Percentiles rank a stretch among this genome's conserved stretches.
Evolutionary conservation across 2,113 vertebrate genomes (phyloP).

Genomic region (Zosterops pallidus): DNA sequence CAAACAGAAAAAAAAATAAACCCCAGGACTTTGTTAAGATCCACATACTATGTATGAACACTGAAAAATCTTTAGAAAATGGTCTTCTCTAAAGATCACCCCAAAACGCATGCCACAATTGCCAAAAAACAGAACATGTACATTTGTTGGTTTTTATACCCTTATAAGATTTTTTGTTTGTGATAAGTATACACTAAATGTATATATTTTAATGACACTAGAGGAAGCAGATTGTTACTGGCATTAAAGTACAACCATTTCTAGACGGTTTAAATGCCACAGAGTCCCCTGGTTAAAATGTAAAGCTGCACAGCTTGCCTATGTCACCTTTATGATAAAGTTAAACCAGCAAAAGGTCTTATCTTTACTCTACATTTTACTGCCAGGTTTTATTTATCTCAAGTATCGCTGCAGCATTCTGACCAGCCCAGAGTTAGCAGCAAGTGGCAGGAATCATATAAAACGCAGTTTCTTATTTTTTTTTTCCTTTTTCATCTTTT

Average conservation of each 20-base stretch:
- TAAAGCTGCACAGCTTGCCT: conserved; percentile 98
- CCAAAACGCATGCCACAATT: conserved; percentile 79
- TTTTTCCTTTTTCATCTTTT: conserved; percentile 65
- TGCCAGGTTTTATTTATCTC: conserved; percentile 87
- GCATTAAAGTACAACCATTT: conserved; percentile 96
- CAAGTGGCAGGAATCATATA: conserved; percentile 97
- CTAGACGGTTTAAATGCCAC: conserved; percentile 99
- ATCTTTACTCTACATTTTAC: conserved; percentile 85
- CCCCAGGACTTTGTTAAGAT: conserved; percentile 74
- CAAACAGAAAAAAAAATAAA: conserved; percentile 21
- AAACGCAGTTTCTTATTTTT: conserved; percentile 79
- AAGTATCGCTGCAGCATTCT: conserved; percentile 98
- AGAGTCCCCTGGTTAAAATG: conserved; percentile 99
- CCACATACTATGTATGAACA: conserved; percentile 81
- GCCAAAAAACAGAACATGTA: conserved; percentile 80
- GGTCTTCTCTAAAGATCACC: conserved; percentile 73
- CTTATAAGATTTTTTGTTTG: conserved; percentile 79
- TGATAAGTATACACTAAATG: conserved; percentile 86
- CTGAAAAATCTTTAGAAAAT: conserved; percentile 77
- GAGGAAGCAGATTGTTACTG: conserved; percentile 94
- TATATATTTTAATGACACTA: conserved; percentile 87
- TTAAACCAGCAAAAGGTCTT: conserved; percentile 81
- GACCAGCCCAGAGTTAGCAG: conserved; percentile 98
- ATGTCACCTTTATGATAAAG: conserved; percentile 85
- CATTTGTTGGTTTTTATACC: conserved; percentile 73